Evolutionary conservation across 2,797 vertebrate genomes (phyloP).

Genomic region (Eurystomus glaucurus): DNA sequence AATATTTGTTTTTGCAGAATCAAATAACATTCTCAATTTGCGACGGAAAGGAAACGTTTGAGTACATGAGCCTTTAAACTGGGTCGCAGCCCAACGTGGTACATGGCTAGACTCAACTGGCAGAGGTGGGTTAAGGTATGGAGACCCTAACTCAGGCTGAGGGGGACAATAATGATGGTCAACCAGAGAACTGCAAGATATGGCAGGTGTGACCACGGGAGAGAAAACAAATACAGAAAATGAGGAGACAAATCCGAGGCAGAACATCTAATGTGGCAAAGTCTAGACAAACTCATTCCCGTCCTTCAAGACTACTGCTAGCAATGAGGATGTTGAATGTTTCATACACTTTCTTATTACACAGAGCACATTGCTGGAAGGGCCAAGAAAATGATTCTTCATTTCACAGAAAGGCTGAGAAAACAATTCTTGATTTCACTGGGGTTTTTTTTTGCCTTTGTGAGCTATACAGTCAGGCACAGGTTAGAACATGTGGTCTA

Average conservation of each 20-base stretch:
- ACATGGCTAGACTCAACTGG: neutral
- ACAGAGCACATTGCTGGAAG: neutral
- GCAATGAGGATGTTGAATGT: neutral
- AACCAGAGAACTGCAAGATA: neutral
- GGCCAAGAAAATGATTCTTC: rapidly evolving
- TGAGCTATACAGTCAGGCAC: neutral
- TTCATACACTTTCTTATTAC: neutral
- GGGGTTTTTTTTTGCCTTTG: neutral
- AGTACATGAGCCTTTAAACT: neutral
- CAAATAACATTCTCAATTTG: neutral
- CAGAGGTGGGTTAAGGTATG: neutral
- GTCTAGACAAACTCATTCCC: neutral
- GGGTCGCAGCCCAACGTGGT: neutral
- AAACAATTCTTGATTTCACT: neutral
- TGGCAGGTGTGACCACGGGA: neutral
- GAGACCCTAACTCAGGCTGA: neutral
- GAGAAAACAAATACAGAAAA: neutral
- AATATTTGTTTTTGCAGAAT: constrained; percentile 23
- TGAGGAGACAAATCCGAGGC: neutral
- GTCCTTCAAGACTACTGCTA: neutral
- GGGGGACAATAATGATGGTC: neutral
- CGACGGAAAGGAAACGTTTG: neutral
- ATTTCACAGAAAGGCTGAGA: neutral
- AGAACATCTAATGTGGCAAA: neutral
- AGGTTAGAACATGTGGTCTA: neutral